Percentiles rank a stretch among this genome's conserved stretches.
phyloP scores from a whole-genome alignment of 2,888 invertebrate genomes.

The Agonopterix alstromeriana region DNA sequence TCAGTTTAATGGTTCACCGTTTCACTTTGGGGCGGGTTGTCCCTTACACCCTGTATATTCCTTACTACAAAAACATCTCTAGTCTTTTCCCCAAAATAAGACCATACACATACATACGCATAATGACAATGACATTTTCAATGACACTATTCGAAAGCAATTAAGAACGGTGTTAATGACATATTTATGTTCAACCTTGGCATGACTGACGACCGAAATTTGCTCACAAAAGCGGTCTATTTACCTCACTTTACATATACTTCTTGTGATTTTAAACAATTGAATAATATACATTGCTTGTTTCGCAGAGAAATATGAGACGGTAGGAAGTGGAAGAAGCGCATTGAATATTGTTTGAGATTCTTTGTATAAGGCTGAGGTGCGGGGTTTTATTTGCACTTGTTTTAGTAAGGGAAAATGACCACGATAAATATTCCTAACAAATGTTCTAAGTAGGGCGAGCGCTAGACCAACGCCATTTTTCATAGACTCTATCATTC shows the following conservation, averaged over 20 bases:
- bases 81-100: no score
- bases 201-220: slow-evolving; percentile 19
- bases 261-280: neutral
- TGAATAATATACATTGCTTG: slow-evolving; percentile 1
- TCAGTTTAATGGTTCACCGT: no score
- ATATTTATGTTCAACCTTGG: slow-evolving; percentile 32
- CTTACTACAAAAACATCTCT: no score
- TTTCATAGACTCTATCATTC: neutral
- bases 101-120: no score
- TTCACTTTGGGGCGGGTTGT: no score
- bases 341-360: slow-evolving; percentile 4
- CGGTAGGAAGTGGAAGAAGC: neutral
- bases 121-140: slow-evolving; percentile 13
- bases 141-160: slow-evolving; percentile 36
- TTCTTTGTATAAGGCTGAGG: neutral
- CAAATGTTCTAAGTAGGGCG: slow-evolving; percentile 60
- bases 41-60: no score
- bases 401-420: slow-evolving; percentile 38
- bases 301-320: neutral
- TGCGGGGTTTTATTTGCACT: slow-evolving; percentile 7
- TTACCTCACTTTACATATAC: slow-evolving; percentile 7
- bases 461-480: slow-evolving; percentile 23
- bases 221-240: slow-evolving; percentile 16
- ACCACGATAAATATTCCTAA: slow-evolving; percentile 57
- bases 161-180: slow-evolving; percentile 38